Conservation (phyloP, 1,140 invertebrate species). For the Oedothorax gibbosus region DNA sequence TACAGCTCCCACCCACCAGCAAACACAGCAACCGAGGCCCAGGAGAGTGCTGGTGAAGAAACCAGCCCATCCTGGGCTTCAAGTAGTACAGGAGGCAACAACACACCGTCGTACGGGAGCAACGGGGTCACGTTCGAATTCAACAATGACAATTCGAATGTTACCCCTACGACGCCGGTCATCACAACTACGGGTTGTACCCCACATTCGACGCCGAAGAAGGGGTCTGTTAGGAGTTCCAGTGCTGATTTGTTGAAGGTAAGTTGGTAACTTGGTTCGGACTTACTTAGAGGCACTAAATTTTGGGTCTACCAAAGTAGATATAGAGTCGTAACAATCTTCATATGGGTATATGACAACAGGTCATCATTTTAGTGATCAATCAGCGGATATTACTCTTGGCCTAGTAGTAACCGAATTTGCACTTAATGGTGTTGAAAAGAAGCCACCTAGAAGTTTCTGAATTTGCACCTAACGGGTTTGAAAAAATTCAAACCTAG, state of each 20-base stretch:
- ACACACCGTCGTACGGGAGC: constrained; percentile 62
- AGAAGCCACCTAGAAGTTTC: too few relatives aligned
- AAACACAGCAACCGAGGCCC: constrained; percentile 1
- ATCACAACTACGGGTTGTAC: constrained; percentile 37
- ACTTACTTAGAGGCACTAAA: too few relatives aligned
- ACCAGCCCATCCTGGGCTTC: constrained; percentile 63
- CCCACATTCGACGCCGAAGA: constrained; percentile 20
- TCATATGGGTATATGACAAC: too few relatives aligned
- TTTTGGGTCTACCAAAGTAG: too few relatives aligned
- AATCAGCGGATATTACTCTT: too few relatives aligned
- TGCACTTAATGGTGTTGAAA: too few relatives aligned
- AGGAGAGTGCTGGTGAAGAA: constrained; percentile 47
- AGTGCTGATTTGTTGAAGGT: background rate
- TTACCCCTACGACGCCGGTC: constrained; percentile 7
- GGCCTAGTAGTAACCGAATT: too few relatives aligned
- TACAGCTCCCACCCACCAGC: background rate
- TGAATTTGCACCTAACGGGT: too few relatives aligned
- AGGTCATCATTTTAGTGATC: too few relatives aligned
- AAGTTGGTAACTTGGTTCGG: too few relatives aligned
- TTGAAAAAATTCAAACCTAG: too few relatives aligned
- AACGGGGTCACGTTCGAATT: constrained; percentile 63
- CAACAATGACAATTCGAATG: constrained; percentile 61
- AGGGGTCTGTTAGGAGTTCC: background rate
- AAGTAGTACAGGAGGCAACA: constrained; percentile 51
- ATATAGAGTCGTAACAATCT: too few relatives aligned